Conservation (phyloP, 2,797 vertebrate genomes). For the Coregonus suidteri region DNA sequence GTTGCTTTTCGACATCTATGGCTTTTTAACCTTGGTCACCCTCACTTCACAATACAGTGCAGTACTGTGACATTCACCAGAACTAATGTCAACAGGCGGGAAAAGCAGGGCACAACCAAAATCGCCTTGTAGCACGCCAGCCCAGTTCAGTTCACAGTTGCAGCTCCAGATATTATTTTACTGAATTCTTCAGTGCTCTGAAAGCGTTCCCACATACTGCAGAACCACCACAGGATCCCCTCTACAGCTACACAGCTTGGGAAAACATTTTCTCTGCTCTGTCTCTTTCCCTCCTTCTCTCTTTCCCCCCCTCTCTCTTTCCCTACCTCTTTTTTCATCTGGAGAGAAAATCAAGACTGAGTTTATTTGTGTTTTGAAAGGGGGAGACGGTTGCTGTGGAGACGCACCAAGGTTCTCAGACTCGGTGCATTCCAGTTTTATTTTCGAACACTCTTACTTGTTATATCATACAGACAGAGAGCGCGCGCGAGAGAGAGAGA, state of each 20-base stretch:
- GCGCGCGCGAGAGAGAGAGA: conserved; percentile 13
- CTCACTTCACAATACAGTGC: neutral
- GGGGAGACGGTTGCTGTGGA: conserved; percentile 66
- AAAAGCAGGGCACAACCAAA: conserved; percentile 14
- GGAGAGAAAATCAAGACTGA: conserved; percentile 44
- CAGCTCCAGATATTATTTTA: conserved; percentile 57
- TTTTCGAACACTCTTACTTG: conserved; percentile 55
- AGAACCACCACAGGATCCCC: conserved; percentile 59
- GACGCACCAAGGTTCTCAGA: conserved; percentile 65
- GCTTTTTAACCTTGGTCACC: neutral
- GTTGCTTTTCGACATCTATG: neutral
- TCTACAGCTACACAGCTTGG: conserved; percentile 56
- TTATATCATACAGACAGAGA: conserved; percentile 29
- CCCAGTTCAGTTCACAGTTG: conserved; percentile 56
- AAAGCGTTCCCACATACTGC: conserved; percentile 65
- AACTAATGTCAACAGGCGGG: conserved; percentile 12
- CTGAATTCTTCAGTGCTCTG: conserved; percentile 62
- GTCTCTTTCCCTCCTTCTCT: conserved; percentile 29
- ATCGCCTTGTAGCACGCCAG: conserved; percentile 32
- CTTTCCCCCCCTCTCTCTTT: neutral
- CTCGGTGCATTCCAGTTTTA: conserved; percentile 62
- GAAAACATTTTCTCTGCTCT: conserved; percentile 70
- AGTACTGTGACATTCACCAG: conserved; percentile 26
- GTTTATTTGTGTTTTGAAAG: conserved; percentile 73
- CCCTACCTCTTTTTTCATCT: conserved; percentile 48